These are phyloP conservation scores for Baryphthengus martii DNA, from an alignment of 2,113 vertebrate genomes.

Conservation along the genomic window DNA sequence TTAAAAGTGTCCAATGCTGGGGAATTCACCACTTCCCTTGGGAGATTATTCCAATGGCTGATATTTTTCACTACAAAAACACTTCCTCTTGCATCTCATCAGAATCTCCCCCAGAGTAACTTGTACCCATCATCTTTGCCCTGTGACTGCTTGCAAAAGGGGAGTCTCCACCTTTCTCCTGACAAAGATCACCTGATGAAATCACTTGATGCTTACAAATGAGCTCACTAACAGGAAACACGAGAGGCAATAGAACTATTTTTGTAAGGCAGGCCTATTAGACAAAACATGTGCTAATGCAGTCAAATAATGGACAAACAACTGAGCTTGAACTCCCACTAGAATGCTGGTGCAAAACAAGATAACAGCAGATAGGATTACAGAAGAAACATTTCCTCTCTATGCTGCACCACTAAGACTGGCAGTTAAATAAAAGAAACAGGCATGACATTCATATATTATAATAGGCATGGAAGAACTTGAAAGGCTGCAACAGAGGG, in stretches of 20 bases:
- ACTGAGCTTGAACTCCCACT: background rate
- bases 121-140: no score
- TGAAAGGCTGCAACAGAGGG: background rate
- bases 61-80: no score
- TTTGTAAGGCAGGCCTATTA: background rate
- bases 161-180: no score
- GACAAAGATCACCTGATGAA: background rate
- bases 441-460: background rate
- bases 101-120: no score
- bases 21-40: no score
- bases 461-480: background rate
- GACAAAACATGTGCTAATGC: background rate
- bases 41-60: no score
- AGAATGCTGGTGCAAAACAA: background rate
- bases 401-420: background rate
- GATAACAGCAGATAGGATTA: background rate
- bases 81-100: no score
- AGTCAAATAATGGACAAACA: background rate
- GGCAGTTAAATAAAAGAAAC: background rate
- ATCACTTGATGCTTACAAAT: background rate
- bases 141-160: no score
- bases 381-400: background rate
- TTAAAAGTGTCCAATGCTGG: no score
- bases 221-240: background rate
- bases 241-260: background rate